Evolutionary conservation across 2,797 vertebrate genomes (phyloP), one percentile per base, ranked within the genome.

Genomic region (Antennarius maculatus): DNA sequence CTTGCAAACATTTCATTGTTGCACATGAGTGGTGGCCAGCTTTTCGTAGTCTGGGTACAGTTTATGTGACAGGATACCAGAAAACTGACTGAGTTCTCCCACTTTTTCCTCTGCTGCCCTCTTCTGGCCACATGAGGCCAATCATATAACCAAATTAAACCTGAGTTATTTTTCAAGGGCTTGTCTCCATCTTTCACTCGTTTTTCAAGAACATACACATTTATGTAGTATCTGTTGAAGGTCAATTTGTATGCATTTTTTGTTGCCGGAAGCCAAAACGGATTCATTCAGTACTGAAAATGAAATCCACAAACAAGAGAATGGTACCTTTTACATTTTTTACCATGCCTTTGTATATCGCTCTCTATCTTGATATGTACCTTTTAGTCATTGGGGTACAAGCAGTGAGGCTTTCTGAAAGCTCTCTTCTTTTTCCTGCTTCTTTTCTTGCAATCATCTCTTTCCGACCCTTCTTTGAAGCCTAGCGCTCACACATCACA

Each of bases 91-190:
- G 1, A 64, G 28, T 37, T 43, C 15, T 69, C 64, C 68, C 54
- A 27, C 68, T 67, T 70, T 46, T 81, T 84, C 49, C 53, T 58
- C 51, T 92, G 85, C 91, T 88, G 85, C 92, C 90, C 85, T 88
- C 93, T 93, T 79, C 86, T 90, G 93, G 84, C 39, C 7, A 53
- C 61, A 58, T 13, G 1, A 16, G 48, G 62, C n/a, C 8, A 51
- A 58, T 8, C 60, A 56, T 55, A 48, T 9, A 41, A 39, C 17
- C n/a, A 13, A 18, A 52, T 8, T 17, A 31, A 76, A 29, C 16
- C 27, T 17, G 46, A 2, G 17, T 4, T 7, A 28, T 45, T 48
- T 43, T 41, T 1, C 10, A 56, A 71, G 45, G 15, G 6, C 10
- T 27, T 11, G 47, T 17, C 47, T 31, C 16, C 29, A 43, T 62